Percentiles rank a stretch among this genome's conserved stretches.
Evolutionary conservation across 2,113 vertebrate species (phyloP).

Genomic region (Myiozetetes cayanensis): DNA sequence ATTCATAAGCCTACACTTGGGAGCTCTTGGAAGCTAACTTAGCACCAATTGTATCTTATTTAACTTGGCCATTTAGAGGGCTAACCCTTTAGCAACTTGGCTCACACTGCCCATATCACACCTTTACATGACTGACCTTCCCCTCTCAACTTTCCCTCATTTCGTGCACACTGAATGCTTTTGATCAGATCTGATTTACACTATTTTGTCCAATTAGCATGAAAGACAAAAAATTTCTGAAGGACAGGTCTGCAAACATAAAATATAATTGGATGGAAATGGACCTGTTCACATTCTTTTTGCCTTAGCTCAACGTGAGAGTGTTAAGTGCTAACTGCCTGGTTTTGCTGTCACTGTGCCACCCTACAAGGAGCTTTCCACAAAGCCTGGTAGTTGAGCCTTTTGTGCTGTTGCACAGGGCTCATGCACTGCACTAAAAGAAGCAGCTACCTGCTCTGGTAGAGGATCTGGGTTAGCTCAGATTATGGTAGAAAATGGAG

Average conservation of each 20-base stretch:
- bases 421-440: neutral
- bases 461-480: neutral
- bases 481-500: neutral
- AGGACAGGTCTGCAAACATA: slow-evolving; percentile 20
- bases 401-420: neutral
- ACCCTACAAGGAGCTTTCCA: neutral
- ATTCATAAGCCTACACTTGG: slow-evolving; percentile 37
- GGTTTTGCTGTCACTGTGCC: neutral
- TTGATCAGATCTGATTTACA: slow-evolving; percentile 37
- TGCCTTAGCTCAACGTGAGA: neutral
- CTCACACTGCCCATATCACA: slow-evolving; percentile 57
- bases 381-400: neutral
- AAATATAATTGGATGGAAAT: slow-evolving; percentile 34
- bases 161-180: neutral
- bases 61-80: slow-evolving; percentile 64
- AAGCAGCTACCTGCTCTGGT: neutral
- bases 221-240: slow-evolving; percentile 58
- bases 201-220: slow-evolving; percentile 48
- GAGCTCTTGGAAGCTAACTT: slow-evolving; percentile 66
- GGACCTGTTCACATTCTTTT: slow-evolving; percentile 10
- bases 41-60: slow-evolving; percentile 65
- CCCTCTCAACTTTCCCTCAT: slow-evolving; percentile 17
- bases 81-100: slow-evolving; percentile 67
- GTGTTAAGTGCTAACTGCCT: neutral
- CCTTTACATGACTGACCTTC: slow-evolving; percentile 57